A percentile compares a stretch with the other conserved stretches of the same genome.
Evolutionary conservation across 2,797 vertebrate genomes (phyloP).

Genomic region (Bryconaethiops microstoma): DNA sequence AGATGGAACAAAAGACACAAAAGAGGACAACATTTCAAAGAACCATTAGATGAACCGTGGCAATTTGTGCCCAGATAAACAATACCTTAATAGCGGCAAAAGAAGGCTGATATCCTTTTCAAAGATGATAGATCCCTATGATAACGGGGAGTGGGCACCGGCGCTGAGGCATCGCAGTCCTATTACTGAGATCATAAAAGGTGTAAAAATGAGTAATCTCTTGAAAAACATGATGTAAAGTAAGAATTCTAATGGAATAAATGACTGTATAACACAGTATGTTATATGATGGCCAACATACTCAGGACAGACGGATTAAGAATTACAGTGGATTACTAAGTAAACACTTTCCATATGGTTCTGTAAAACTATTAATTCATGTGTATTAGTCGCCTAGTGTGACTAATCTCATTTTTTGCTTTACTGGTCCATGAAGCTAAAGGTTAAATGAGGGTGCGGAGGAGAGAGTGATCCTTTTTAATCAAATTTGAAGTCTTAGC

Average conservation of each 20-base stretch:
- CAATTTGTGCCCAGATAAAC: not conserved
- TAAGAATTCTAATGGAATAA: too few relatives aligned
- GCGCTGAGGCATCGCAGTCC: conserved; percentile 32
- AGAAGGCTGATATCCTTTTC: not conserved
- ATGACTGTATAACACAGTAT: too few relatives aligned
- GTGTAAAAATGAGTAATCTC: not conserved
- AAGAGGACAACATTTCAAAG: not conserved
- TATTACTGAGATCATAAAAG: not conserved
- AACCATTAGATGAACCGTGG: not conserved
- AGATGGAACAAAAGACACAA: conserved; percentile 8
- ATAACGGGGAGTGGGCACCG: not conserved
- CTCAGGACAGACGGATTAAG: not conserved
- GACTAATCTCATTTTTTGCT: conserved; percentile 64
- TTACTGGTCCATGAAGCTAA: conserved; percentile 47
- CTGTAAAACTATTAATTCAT: conserved; percentile 43
- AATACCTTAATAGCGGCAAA: not conserved
- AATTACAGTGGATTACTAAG: conserved; percentile 20
- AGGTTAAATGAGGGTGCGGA: conserved; percentile 58
- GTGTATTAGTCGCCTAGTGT: conserved; percentile 62
- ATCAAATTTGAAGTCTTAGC: conserved; percentile 67
- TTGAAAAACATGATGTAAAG: not conserved
- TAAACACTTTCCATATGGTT: conserved; percentile 2
- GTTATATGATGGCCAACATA: not conserved
- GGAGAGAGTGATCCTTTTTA: conserved; percentile 63
- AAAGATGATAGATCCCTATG: conserved; percentile 4